A percentile compares a stretch with the other conserved stretches of the same genome.
phyloP scores from a whole-genome alignment of 1,140 invertebrate species.

The Lucilia cuprina region DNA sequence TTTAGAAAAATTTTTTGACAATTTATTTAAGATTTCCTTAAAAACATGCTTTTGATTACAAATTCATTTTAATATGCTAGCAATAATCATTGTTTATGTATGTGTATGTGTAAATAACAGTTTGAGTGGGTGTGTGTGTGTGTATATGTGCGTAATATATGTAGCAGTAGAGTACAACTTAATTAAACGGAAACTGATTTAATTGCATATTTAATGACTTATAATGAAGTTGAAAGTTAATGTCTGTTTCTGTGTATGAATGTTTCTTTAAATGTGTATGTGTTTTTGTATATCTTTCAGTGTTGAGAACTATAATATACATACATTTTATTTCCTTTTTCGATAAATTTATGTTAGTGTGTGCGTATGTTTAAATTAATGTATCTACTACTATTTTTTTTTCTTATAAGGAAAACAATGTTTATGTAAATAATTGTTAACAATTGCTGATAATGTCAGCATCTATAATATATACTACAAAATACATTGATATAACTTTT shows the following conservation, averaged over 20 bases:
- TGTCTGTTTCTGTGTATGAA: slow-evolving; percentile 21
- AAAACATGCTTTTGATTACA: too few relatives aligned
- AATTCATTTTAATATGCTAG: too few relatives aligned
- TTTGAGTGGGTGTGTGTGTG: neutral
- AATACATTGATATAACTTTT: slow-evolving; percentile 4
- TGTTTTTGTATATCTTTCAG: neutral
- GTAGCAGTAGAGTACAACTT: slow-evolving; percentile 41
- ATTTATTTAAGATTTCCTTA: neutral
- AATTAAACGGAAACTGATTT: slow-evolving; percentile 63
- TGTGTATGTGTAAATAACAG: too few relatives aligned
- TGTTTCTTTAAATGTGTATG: neutral
- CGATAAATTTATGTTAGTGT: too few relatives aligned
- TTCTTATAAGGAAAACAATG: neutral
- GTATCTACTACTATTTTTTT: neutral
- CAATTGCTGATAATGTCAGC: slow-evolving; percentile 14
- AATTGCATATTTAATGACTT: slow-evolving; percentile 63
- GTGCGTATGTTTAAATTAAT: neutral
- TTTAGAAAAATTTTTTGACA: neutral
- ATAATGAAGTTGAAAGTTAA: slow-evolving; percentile 26
- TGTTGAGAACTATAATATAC: neutral
- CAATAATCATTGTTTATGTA: too few relatives aligned
- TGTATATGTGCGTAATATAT: neutral
- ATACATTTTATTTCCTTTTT: neutral
- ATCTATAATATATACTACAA: neutral
- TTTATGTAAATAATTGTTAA: slow-evolving; percentile 18